phyloP scores from a whole-genome alignment of 1,140 invertebrate genomes.

The Papilio dardanus region DNA sequence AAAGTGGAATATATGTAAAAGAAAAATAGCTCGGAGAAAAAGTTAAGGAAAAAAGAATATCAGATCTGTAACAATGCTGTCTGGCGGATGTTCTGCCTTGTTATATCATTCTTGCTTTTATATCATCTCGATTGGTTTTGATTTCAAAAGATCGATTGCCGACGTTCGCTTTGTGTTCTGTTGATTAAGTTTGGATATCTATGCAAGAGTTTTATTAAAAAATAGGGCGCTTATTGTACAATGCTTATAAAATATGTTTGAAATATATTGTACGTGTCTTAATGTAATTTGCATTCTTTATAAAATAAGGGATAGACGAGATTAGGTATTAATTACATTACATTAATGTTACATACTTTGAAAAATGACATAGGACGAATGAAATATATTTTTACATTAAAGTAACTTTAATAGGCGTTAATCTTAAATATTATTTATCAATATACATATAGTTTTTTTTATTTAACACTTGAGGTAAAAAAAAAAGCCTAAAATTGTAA shows the following conservation, averaged over 20 bases:
- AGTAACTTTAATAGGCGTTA: no score
- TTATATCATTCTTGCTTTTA: slow-evolving; percentile 19
- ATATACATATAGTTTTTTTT: no score
- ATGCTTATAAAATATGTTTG: not conserved
- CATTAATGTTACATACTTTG: no score
- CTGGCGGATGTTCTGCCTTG: slow-evolving; percentile 6
- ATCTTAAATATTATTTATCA: no score
- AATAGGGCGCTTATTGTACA: not conserved
- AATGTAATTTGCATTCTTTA: no score
- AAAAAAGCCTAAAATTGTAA: no score
- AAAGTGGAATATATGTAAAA: slow-evolving; percentile 14
- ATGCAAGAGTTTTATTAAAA: not conserved
- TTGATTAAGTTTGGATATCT: not conserved
- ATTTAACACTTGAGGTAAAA: no score
- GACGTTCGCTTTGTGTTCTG: not conserved
- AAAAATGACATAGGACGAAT: no score
- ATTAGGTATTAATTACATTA: no score
- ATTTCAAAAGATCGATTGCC: not conserved
- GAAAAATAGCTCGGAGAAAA: slow-evolving; percentile 9
- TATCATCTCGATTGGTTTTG: slow-evolving; percentile 19
- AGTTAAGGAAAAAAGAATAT: not conserved
- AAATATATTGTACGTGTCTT: not conserved
- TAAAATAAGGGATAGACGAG: no score
- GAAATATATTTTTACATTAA: no score
- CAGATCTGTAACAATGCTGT: slow-evolving; percentile 21